These are phyloP conservation scores for Myotis planiceps DNA, from an alignment of 2,797 vertebrate genomes.

Conservation along the genomic window DNA sequence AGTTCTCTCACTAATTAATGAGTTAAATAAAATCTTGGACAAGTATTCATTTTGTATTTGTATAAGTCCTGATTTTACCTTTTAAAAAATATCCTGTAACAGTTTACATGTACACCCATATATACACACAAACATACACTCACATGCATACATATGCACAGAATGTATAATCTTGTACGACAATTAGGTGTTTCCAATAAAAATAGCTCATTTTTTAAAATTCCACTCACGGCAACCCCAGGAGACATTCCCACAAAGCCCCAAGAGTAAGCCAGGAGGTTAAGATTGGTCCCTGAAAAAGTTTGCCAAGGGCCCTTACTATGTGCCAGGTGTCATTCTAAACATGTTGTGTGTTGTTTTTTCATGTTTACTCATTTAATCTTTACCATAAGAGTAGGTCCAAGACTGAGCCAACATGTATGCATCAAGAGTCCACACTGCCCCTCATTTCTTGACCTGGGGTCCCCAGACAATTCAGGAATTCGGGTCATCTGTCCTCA, in stretches of 20 bases:
- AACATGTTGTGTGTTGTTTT: background rate
- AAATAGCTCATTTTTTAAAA: background rate
- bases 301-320: background rate
- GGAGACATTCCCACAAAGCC: background rate
- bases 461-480: background rate
- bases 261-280: background rate
- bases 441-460: background rate
- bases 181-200: background rate
- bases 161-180: background rate
- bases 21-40: slow-evolving; percentile 21
- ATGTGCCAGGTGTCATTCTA: background rate
- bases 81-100: background rate
- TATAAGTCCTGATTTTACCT: slow-evolving; percentile 19
- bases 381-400: background rate
- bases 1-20: background rate
- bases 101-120: background rate
- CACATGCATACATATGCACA: background rate
- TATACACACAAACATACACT: background rate
- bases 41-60: slow-evolving; percentile 16
- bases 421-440: background rate
- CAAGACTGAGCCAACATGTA: background rate
- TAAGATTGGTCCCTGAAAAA: background rate
- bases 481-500: background rate
- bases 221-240: background rate
- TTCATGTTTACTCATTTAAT: background rate